These are phyloP conservation scores for Pristionchus arcanus DNA, from an alignment of 2,888 invertebrate genomes.

Conservation along the genomic window DNA sequence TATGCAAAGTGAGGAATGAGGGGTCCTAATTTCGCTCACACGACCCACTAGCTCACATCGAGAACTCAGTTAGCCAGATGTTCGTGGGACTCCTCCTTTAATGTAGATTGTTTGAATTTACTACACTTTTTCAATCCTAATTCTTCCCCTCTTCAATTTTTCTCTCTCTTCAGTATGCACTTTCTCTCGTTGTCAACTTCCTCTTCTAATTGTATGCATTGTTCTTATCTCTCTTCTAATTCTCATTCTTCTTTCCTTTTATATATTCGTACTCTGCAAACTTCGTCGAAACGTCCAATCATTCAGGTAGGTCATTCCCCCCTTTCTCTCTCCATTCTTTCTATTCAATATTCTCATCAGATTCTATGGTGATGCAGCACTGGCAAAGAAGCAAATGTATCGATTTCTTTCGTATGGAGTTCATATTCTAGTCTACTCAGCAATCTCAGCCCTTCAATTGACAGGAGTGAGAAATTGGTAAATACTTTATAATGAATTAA, in stretches of 20 bases:
- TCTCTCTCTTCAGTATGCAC: slow-evolving; percentile 65
- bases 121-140: too few species aligned
- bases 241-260: slow-evolving; percentile 63
- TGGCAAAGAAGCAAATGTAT: background rate
- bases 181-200: slow-evolving; percentile 67
- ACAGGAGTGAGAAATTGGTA: background rate
- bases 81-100: too few species aligned
- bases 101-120: too few species aligned
- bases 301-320: background rate
- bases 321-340: background rate
- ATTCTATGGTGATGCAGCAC: slow-evolving; percentile 13
- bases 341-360: background rate
- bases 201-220: slow-evolving; percentile 67
- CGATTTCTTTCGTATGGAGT: slow-evolving; percentile 42
- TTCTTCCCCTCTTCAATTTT: background rate
- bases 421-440: slow-evolving; percentile 14
- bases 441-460: slow-evolving; percentile 1
- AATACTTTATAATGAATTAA: too few species aligned
- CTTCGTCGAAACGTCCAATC: slow-evolving; percentile 15
- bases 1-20: too few species aligned
- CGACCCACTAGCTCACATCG: too few species aligned
- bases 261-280: slow-evolving; percentile 62
- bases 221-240: slow-evolving; percentile 65
- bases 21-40: too few species aligned
- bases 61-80: too few species aligned